Evolutionary conservation across 2,888 invertebrate genomes (phyloP), one percentile per base, ranked within the genome.

Genomic region (Lochmaea crataegi): DNA sequence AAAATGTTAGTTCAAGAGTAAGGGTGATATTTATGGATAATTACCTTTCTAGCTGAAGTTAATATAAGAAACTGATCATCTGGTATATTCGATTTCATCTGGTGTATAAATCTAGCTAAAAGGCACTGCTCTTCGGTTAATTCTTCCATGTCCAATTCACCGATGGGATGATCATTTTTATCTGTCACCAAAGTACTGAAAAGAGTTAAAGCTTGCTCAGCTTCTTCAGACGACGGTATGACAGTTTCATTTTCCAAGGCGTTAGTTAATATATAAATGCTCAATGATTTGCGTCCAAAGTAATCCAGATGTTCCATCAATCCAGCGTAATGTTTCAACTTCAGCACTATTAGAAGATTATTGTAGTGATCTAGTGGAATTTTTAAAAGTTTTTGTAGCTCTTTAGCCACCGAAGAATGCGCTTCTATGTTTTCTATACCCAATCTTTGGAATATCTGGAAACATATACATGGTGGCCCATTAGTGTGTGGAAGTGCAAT

Each of bases 51-150:
- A 0, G 97, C 94, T 3, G 94, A 91, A 81, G 94, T 96, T 70
- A 99, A 88, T 77, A 99, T 97, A 87, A 97, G 90, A 86, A 95
- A 96, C 82, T 96, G 96, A 83, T 95, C 94, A 86, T 96, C 96
- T 0, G 94, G 91, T 6, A 91, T 92, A 11, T 93, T 93, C 0
- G 95, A 93, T 77, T 91, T 92, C 83, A 96, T 91, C 82, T 95
- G 93, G 85, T 96, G 96, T 80, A 96, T 93, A 73, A 96, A 89
- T 94, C 96, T 87, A 51, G 96, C 98, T 71, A 99, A 90, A 18
- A 98, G 89, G 53, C 96, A 95, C 85, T 99, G 99, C 80, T 96
- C 99, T 85, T 99, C 99, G 42, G 95, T 94, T 85, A 99, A 96
- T 86, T 99, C 99, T 84, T 99, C 99, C 0, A 93, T 90, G 85